Evolutionary conservation across 1,140 invertebrate genomes (phyloP).

Genomic region (Hyles euphorbiae): DNA sequence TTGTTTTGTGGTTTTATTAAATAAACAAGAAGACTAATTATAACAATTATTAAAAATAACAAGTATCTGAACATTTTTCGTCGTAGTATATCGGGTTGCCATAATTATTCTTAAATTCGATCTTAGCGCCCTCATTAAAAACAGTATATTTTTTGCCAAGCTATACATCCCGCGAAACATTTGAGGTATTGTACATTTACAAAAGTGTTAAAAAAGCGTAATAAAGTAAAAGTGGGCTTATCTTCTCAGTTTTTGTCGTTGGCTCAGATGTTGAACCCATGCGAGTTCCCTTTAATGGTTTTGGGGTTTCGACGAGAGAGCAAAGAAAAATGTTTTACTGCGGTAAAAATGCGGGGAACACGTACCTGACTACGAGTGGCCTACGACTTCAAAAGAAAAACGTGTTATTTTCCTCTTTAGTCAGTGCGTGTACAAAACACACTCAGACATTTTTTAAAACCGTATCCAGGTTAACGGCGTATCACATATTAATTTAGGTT

Average conservation of each 20-base stretch:
- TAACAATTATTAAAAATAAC: too few relatives aligned
- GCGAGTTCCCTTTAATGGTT: constrained; percentile 19
- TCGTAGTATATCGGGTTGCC: too few relatives aligned
- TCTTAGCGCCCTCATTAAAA: too few relatives aligned
- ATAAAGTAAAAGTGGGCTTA: constrained; percentile 13
- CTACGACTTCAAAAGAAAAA: constrained; percentile 6
- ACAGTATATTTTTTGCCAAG: too few relatives aligned
- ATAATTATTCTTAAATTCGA: too few relatives aligned
- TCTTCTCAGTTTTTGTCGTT: constrained; percentile 14
- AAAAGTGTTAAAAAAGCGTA: constrained; percentile 7
- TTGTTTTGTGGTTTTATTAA: too few relatives aligned
- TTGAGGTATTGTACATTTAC: neutral
- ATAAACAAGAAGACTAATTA: too few relatives aligned
- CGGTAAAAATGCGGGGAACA: constrained; percentile 13
- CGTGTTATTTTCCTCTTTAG: constrained; percentile 8
- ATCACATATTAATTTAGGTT: too few relatives aligned
- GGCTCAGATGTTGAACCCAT: constrained; percentile 18
- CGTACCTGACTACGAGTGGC: constrained; percentile 13
- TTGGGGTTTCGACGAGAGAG: constrained; percentile 11
- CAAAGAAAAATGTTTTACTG: constrained; percentile 19
- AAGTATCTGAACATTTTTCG: too few relatives aligned
- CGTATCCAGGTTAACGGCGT: too few relatives aligned
- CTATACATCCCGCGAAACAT: too few relatives aligned
- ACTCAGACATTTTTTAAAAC: neutral
- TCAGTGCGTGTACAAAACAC: neutral